Evolutionary conservation across 2,113 vertebrate genomes (phyloP), one percentile per base, ranked within the genome.

Genomic region (Dissostichus mawsoni): DNA sequence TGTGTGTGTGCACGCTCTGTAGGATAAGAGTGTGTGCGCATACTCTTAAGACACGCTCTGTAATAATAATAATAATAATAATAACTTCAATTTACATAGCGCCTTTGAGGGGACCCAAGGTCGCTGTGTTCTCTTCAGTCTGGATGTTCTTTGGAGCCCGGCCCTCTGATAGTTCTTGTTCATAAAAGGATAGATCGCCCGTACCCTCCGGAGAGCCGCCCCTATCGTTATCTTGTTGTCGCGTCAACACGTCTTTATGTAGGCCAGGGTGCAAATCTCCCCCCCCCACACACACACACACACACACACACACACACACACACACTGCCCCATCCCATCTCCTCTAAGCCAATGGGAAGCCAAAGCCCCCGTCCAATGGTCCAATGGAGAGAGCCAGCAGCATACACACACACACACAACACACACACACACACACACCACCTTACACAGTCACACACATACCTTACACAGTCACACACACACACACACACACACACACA

Each of bases 331-430:
- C 57, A 10, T 70, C 29, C 71, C 76, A 13, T 20, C 61, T 72
- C 79, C 74, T 84, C 36, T 63, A 20, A 81, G 74, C 73, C 75
- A 86, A 85, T 80, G 74, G 74, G 85, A 92, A 91, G 88, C 87
- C 83, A 80, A 85, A 84, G 74, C 20, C 79, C 59, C 50, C 1
- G 18, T 64, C 64, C 65, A 69, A 41, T 8, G 6, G 36, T 41
- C 36, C 36, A 41, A 72, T 11, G 84, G 89, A 92, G 88, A 92
- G 90, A 90, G 85, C 86, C 86, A 78, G 69, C 76, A 74, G 61
- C 47, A 18, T 64, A 53, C 44, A 72, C 0, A 8, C 25, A 20
- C 20, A n/a, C n/a, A n/a, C n/a, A n/a, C n/a, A 74, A 25, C 25
- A 25, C 25, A 25, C 25, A 3, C 25, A 25, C 25, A 0, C 25